Conservation (phyloP, 2,797 vertebrate species). For the Enoplosus armatus region DNA sequence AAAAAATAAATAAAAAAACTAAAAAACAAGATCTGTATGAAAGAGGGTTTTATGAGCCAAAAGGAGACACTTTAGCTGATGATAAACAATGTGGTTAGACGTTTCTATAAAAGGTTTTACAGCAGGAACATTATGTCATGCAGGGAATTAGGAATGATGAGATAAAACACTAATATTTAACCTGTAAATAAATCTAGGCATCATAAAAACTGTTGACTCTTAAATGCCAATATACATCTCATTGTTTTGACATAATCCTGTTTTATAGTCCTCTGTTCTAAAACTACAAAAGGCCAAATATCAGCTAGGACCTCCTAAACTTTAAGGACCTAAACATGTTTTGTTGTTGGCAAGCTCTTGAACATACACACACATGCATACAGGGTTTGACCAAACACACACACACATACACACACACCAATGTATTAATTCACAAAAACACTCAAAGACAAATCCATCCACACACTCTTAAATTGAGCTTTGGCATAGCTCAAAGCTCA, state of each 20-base stretch:
- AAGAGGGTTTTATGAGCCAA: conserved; percentile 2
- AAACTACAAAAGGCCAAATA: conserved; percentile 15
- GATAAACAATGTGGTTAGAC: conserved; percentile 19
- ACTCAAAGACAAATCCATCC: neutral
- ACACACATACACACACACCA: neutral
- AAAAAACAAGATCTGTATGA: neutral
- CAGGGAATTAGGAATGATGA: conserved; percentile 21
- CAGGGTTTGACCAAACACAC: neutral
- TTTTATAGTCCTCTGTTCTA: conserved; percentile 26
- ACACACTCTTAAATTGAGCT: neutral
- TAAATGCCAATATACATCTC: conserved; percentile 5
- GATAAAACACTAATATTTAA: conserved; percentile 29
- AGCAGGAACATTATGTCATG: conserved; percentile 25
- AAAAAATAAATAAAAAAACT: neutral
- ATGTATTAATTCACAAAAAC: neutral
- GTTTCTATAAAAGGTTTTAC: conserved; percentile 25
- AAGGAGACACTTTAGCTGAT: conserved; percentile 3
- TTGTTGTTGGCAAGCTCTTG: neutral
- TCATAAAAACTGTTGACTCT: conserved; percentile 14
- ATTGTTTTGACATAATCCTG: conserved; percentile 22
- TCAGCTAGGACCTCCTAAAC: neutral
- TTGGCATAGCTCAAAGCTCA: neutral
- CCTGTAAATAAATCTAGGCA: neutral
- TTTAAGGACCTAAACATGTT: neutral
- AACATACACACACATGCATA: neutral